Evolutionary conservation across 1,140 invertebrate species (phyloP).

Genomic region (Bombus terrestris): DNA sequence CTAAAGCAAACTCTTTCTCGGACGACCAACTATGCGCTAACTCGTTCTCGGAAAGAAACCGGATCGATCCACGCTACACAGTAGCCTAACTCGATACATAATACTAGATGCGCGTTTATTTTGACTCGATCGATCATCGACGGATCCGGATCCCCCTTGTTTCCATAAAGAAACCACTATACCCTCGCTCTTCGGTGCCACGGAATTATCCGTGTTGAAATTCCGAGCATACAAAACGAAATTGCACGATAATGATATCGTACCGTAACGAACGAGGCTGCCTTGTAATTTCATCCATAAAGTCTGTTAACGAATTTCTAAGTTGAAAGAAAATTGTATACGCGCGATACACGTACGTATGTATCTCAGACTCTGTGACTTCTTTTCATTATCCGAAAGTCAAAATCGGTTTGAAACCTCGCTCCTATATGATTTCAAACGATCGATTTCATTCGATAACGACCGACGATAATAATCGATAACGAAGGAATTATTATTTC

Average conservation of each 20-base stretch:
- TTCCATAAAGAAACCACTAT: background rate
- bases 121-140: conserved; percentile 2
- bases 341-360: too few relatives aligned
- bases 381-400: background rate
- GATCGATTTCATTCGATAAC: too few relatives aligned
- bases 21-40: background rate
- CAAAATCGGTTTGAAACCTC: too few relatives aligned
- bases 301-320: background rate
- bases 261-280: too few relatives aligned
- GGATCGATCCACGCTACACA: background rate
- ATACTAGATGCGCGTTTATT: background rate
- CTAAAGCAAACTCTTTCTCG: background rate
- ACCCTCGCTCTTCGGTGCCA: too few relatives aligned
- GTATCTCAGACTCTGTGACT: too few relatives aligned
- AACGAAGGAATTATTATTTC: background rate
- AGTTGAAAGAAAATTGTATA: background rate
- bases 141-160: background rate
- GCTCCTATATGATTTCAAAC: too few relatives aligned
- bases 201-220: background rate
- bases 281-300: background rate
- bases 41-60: background rate
- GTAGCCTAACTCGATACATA: conserved; percentile 4
- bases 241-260: background rate
- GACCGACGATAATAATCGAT: too few relatives aligned
- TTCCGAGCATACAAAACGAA: background rate